phyloP scores from a whole-genome alignment of 2,797 vertebrate genomes.

The Anabacerthia variegaticeps region DNA sequence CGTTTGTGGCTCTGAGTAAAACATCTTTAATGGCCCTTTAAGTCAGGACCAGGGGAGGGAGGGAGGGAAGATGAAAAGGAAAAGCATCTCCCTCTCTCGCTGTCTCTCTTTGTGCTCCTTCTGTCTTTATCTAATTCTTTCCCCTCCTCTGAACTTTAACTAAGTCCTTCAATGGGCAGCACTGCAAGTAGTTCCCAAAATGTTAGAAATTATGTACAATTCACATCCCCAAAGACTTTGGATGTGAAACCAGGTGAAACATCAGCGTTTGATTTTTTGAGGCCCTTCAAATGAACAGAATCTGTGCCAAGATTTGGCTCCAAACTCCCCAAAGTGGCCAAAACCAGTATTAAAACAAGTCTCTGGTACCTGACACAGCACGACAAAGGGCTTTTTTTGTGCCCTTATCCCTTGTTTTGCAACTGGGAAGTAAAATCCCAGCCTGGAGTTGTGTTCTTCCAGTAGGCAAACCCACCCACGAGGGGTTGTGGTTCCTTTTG shows the following conservation, averaged over 20 bases:
- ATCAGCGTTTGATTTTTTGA: background rate
- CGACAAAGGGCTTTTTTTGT: background rate
- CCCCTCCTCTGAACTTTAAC: background rate
- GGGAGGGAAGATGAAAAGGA: background rate
- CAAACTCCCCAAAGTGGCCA: background rate
- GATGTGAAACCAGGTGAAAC: background rate
- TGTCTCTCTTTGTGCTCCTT: background rate
- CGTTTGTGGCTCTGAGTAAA: background rate
- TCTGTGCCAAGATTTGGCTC: background rate
- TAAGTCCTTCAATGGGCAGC: background rate
- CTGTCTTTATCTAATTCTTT: background rate
- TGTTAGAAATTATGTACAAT: background rate
- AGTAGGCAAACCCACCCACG: background rate
- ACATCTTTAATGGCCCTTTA: background rate
- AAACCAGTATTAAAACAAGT: background rate
- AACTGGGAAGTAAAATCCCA: background rate
- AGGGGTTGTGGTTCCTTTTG: background rate
- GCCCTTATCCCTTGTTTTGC: background rate
- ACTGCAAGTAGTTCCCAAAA: background rate
- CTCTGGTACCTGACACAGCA: background rate
- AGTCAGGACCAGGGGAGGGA: background rate
- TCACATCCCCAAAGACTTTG: fast-evolving
- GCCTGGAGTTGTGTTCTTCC: background rate
- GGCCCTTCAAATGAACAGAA: background rate
- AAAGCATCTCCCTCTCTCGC: background rate